A percentile compares a stretch with the other conserved stretches of the same genome.
phyloP scores from a whole-genome alignment of 2,113 vertebrate species.

The Neotragus pygmaeus region DNA sequence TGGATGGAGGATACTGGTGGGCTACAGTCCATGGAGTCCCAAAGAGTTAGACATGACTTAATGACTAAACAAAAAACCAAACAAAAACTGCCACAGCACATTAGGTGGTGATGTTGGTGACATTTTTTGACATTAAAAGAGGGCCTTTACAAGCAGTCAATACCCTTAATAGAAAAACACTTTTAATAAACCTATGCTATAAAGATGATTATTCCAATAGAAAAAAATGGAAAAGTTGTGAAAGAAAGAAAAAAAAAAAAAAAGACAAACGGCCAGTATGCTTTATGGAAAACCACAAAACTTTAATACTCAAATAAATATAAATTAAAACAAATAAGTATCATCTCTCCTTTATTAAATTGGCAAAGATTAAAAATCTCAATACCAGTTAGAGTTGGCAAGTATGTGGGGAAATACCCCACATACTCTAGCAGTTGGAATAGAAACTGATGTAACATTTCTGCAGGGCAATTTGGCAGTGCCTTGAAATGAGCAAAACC shows the following conservation, averaged over 20 bases:
- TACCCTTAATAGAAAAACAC: neutral
- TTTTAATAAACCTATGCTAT: neutral
- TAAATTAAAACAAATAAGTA: constrained; percentile 22
- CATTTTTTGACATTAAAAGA: neutral
- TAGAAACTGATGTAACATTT: neutral
- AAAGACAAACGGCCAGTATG: neutral
- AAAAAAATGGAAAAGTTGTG: neutral
- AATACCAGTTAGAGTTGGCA: neutral
- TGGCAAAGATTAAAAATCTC: neutral
- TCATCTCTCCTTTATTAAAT: neutral
- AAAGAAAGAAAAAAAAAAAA: neutral
- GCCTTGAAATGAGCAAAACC: neutral
- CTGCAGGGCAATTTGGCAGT: neutral
- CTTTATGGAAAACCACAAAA: neutral
- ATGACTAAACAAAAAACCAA: neutral
- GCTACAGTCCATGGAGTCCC: neutral
- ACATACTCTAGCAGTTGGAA: accelerated
- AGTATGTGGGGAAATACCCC: neutral
- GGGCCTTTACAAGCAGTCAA: neutral
- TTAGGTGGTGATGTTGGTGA: neutral
- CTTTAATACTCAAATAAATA: neutral
- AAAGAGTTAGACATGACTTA: neutral
- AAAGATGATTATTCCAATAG: neutral
- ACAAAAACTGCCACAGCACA: neutral
- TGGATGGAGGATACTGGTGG: neutral